Evolutionary conservation across 2,797 vertebrate species (phyloP).

Genomic region (Sebastes goodei): DNA sequence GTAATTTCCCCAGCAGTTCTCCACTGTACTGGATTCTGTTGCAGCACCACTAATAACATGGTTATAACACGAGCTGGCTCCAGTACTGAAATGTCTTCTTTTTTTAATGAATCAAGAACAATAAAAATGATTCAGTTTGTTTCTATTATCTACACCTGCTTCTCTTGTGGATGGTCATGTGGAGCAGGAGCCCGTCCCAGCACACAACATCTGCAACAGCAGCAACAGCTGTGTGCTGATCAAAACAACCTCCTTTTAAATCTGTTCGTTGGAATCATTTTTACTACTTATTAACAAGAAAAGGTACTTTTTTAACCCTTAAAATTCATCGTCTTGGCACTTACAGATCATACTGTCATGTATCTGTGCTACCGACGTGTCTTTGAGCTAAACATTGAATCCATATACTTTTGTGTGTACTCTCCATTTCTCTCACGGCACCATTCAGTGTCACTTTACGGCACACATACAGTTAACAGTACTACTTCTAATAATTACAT

Average conservation of each 20-base stretch:
- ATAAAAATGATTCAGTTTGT: background rate
- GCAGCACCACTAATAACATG: background rate
- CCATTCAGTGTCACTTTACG: background rate
- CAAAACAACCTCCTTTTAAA: background rate
- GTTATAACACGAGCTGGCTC: background rate
- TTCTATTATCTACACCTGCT: background rate
- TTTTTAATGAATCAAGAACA: background rate
- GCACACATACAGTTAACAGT: background rate
- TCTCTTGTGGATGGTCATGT: background rate
- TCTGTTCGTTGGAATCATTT: background rate
- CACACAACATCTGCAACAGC: background rate
- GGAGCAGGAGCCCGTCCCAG: background rate
- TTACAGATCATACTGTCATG: no score
- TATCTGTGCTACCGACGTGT: no score
- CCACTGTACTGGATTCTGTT: background rate
- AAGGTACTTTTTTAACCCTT: no score
- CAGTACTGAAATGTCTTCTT: background rate
- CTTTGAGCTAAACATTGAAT: no score
- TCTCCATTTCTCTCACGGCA: no score
- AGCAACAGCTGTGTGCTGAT: background rate
- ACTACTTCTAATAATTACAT: background rate
- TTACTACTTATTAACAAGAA: background rate
- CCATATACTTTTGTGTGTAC: no score
- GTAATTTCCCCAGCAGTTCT: background rate
- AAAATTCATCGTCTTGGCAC: no score